Percentiles rank a stretch among this genome's conserved stretches.
Evolutionary conservation across 2,797 vertebrate genomes (phyloP).

Genomic region (Epinephelus malabaricus): DNA sequence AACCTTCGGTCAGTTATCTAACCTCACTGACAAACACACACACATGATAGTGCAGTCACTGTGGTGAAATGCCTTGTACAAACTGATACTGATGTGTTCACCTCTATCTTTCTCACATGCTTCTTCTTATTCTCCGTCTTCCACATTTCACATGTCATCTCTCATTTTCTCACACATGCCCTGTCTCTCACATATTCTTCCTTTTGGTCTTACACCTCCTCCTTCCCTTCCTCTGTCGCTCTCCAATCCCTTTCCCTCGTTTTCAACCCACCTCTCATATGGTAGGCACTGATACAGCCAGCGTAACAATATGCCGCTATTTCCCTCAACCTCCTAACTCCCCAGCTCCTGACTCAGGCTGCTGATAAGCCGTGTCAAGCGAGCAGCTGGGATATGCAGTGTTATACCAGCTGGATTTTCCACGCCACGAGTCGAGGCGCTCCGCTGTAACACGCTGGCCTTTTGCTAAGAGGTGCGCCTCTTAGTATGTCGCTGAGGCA

Average conservation of each 20-base stretch:
- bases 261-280: slow-evolving; percentile 43
- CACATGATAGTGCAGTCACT: background rate
- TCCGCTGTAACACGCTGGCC: slow-evolving; percentile 18
- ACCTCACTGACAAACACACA: background rate
- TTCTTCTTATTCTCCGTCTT: slow-evolving; percentile 2
- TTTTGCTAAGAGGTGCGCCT: slow-evolving; percentile 27
- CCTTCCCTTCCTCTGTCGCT: background rate
- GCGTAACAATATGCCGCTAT: slow-evolving; percentile 58
- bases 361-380: slow-evolving; percentile 72
- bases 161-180: slow-evolving; percentile 14
- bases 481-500: slow-evolving; percentile 13
- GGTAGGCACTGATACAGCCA: slow-evolving; percentile 63
- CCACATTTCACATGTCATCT: background rate
- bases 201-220: background rate
- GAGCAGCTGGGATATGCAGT: slow-evolving; percentile 30
- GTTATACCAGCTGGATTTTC: slow-evolving; percentile 64
- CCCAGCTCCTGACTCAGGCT: slow-evolving; percentile 76
- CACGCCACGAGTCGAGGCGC: slow-evolving; percentile 16
- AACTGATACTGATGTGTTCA: slow-evolving; percentile 5
- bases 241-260: slow-evolving; percentile 17
- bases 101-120: background rate
- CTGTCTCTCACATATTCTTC: slow-evolving; percentile 29
- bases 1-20: slow-evolving; percentile 49
- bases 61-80: slow-evolving; percentile 10
- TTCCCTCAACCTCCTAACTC: slow-evolving; percentile 69